A percentile compares a stretch with the other conserved stretches of the same genome.
phyloP scores from a whole-genome alignment of 2,797 vertebrate genomes.

The Epinephelus malabaricus region DNA sequence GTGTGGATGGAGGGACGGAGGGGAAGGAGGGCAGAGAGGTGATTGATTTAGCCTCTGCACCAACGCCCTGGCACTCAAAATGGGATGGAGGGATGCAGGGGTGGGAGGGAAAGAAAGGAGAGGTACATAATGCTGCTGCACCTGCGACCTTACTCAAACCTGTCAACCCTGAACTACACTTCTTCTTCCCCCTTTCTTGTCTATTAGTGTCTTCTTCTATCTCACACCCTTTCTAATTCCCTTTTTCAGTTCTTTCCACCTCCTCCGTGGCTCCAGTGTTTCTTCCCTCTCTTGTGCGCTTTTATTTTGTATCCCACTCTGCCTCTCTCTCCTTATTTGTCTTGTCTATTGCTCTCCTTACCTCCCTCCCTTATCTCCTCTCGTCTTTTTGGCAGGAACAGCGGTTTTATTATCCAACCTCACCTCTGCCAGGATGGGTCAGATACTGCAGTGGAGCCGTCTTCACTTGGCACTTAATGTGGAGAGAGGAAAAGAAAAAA shows the following conservation, averaged over 20 bases:
- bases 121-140: constrained; percentile 19
- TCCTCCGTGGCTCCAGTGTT: constrained; percentile 6
- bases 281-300: constrained; percentile 5
- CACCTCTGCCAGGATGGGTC: constrained; percentile 76
- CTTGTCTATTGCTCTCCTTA: constrained; percentile 37
- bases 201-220: not conserved
- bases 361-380: constrained; percentile 46
- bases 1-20: constrained; percentile 21
- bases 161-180: not conserved
- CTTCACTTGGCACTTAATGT: constrained; percentile 59
- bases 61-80: constrained; percentile 51
- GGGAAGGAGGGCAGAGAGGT: constrained; percentile 40
- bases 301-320: constrained; percentile 4
- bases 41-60: constrained; percentile 73
- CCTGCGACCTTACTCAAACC: constrained; percentile 35
- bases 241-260: not conserved
- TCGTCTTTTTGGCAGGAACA: constrained; percentile 70
- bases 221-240: constrained; percentile 1
- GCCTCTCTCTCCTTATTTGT: constrained; percentile 35
- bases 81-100: constrained; percentile 30
- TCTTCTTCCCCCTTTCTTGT: constrained; percentile 6
- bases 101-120: constrained; percentile 19
- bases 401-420: constrained; percentile 67
- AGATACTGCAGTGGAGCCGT: constrained; percentile 69
- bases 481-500: constrained; percentile 28